Evolutionary conservation across 2,797 vertebrate genomes (phyloP).

Genomic region (Girardinus metallicus): DNA sequence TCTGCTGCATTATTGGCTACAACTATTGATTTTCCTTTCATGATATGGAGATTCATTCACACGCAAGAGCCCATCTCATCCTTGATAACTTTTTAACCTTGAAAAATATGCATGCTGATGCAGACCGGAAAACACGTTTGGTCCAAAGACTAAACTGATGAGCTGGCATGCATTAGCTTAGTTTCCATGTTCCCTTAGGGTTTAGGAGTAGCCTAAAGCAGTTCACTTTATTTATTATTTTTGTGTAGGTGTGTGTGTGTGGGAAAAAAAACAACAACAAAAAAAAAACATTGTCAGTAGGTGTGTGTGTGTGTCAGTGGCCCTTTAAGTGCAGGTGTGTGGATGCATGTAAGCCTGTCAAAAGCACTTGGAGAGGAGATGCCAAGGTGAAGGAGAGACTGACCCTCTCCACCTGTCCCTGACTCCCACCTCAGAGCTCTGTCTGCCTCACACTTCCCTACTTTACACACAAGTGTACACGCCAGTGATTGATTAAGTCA

Average conservation of each 20-base stretch:
- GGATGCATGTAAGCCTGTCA: constrained; percentile 78
- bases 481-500: constrained; percentile 76
- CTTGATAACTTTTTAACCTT: constrained; percentile 76
- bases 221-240: constrained; percentile 30
- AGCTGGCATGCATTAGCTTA: constrained; percentile 79
- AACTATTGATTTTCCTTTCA: constrained; percentile 71
- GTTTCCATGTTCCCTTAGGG: constrained; percentile 66
- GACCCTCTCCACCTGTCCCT: constrained; percentile 81
- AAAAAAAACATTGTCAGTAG: not conserved
- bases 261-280: not conserved
- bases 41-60: constrained; percentile 73
- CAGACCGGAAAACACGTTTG: constrained; percentile 54
- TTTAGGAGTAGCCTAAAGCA: constrained; percentile 55
- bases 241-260: constrained; percentile 19
- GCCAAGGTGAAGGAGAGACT: constrained; percentile 75
- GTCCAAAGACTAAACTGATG: constrained; percentile 70
- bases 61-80: constrained; percentile 53
- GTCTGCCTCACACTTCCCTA: constrained; percentile 24
- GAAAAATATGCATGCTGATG: constrained; percentile 68
- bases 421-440: constrained; percentile 59
- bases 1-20: constrained; percentile 63
- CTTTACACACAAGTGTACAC: constrained; percentile 44
- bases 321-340: constrained; percentile 68
- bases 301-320: constrained; percentile 36
- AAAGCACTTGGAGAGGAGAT: constrained; percentile 67